A percentile compares a stretch with the other conserved stretches of the same genome.
phyloP scores from a whole-genome alignment of 1,140 invertebrate genomes.

The Cyrtorhinus lividipennis region DNA sequence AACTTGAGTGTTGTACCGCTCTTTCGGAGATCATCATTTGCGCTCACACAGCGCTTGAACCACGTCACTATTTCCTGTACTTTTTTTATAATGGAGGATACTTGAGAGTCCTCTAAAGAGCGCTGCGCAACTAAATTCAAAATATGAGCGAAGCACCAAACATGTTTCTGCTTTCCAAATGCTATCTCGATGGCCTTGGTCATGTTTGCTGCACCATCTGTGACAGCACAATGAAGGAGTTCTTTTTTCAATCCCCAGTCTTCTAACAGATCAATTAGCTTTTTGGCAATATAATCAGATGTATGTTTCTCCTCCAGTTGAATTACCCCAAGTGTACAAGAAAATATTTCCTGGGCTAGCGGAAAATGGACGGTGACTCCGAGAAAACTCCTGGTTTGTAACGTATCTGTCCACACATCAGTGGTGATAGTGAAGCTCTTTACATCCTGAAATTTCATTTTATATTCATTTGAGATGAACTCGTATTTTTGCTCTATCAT shows the following conservation, averaged over 20 bases:
- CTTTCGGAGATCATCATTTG: not conserved
- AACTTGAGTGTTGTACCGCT: not conserved
- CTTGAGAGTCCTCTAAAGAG: not conserved
- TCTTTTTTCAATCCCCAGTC: not conserved
- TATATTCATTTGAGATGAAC: not conserved
- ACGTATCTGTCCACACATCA: not conserved
- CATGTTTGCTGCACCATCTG: conserved; percentile 6
- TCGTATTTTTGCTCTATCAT: not conserved
- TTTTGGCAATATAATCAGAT: not conserved
- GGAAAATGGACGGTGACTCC: not conserved
- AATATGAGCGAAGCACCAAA: not conserved
- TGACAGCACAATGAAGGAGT: not conserved
- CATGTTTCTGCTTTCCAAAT: not conserved
- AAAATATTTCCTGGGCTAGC: not conserved
- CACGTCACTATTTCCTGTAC: not conserved
- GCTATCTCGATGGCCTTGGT: not conserved
- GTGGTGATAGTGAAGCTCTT: not conserved
- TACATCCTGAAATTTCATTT: not conserved
- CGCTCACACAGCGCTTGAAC: not conserved
- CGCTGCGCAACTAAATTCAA: not conserved
- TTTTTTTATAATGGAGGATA: not conserved
- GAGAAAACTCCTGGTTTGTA: not conserved
- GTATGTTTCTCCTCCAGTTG: not conserved
- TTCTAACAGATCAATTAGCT: not conserved
- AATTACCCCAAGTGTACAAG: conserved; percentile 1